phyloP scores from a whole-genome alignment of 2,888 invertebrate genomes.

The Linnaemya tessellans region DNA sequence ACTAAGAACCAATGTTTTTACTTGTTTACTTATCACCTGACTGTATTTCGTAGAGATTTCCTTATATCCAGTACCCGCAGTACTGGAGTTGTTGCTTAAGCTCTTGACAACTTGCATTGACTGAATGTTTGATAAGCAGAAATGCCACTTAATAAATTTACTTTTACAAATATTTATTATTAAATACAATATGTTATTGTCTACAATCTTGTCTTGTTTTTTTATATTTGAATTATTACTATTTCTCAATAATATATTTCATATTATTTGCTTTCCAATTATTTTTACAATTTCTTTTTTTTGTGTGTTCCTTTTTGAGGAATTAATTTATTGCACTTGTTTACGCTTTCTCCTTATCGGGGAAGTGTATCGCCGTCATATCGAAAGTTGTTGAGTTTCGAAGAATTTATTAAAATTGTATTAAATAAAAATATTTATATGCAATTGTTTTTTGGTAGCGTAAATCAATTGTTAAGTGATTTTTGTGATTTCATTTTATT shows the following conservation, averaged over 20 bases:
- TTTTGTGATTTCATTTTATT: not conserved
- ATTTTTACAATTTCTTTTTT: conserved; percentile 29
- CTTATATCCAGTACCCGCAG: not conserved
- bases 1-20: no score
- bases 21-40: no score
- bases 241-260: conserved; percentile 24
- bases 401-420: conserved; percentile 27
- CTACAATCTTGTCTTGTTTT: conserved; percentile 10
- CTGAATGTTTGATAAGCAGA: conserved; percentile 37
- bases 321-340: conserved; percentile 12
- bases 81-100: not conserved
- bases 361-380: not conserved
- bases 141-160: conserved; percentile 27
- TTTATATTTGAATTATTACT: conserved; percentile 38
- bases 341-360: not conserved
- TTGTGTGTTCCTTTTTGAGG: conserved; percentile 3
- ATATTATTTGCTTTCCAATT: conserved; percentile 42
- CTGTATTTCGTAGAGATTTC: not conserved
- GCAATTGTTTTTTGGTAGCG: not conserved
- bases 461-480: not conserved
- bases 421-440: conserved; percentile 2
- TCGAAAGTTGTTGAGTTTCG: conserved; percentile 1
- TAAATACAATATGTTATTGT: conserved; percentile 24
- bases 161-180: conserved; percentile 2
- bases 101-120: conserved; percentile 51